Conservation (phyloP, 2,113 vertebrate species). For the Acanthochromis polyacanthus region DNA sequence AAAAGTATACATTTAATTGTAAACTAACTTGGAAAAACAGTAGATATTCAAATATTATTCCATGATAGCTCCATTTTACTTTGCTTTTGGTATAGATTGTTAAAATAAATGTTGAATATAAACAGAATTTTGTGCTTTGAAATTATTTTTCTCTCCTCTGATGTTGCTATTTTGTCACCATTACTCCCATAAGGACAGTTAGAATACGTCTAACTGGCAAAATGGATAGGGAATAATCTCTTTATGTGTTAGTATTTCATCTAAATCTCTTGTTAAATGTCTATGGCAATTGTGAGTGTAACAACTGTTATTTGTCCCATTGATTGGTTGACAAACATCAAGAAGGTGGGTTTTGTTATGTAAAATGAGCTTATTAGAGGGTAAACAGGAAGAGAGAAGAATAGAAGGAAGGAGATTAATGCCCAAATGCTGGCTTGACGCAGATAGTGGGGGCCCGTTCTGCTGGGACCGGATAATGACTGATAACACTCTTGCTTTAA, state of each 20-base stretch:
- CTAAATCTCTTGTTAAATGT: not conserved
- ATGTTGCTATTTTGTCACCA: conserved; percentile 3
- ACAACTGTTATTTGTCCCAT: not conserved
- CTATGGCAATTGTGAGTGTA: not conserved
- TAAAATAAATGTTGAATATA: not conserved
- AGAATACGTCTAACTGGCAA: conserved; percentile 1
- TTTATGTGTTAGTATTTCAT: not conserved
- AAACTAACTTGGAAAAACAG: conserved; percentile 2
- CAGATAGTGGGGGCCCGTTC: not conserved
- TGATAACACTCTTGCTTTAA: not conserved
- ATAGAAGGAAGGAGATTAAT: not conserved
- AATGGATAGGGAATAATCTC: not conserved
- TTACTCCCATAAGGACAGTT: not conserved
- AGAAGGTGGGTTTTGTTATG: not conserved
- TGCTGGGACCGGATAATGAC: not conserved
- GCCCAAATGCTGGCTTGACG: not conserved
- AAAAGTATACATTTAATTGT: not conserved
- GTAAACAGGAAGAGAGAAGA: not conserved
- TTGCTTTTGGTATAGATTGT: not conserved
- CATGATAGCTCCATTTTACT: not conserved
- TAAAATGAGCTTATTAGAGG: not conserved
- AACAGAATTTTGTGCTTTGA: not conserved
- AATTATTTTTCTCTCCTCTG: not conserved
- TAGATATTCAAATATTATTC: not conserved
- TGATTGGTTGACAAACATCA: not conserved